A percentile compares a stretch with the other conserved stretches of the same genome.
phyloP scores from a whole-genome alignment of 2,113 vertebrate species.

The Embiotoca jacksoni region DNA sequence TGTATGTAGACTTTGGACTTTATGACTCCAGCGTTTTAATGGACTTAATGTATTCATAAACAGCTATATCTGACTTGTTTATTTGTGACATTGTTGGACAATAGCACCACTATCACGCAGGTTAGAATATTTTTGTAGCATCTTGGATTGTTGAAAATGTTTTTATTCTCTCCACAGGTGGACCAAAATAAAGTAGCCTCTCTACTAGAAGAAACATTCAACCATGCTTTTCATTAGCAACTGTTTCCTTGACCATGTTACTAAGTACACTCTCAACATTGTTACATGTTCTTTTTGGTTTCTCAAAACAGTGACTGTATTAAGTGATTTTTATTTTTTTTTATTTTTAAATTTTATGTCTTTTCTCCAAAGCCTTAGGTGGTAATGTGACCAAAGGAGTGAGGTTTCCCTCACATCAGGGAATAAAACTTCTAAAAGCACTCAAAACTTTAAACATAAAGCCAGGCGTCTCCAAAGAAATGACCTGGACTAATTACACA shows the following conservation, averaged over 20 bases:
- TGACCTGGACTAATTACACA: conserved; percentile 27
- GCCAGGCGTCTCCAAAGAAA: conserved; percentile 32
- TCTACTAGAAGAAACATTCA: conserved; percentile 94
- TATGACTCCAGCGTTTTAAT: not conserved
- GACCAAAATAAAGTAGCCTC: conserved; percentile 92
- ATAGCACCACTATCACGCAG: too few species aligned
- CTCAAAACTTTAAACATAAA: conserved; percentile 8
- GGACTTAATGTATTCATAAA: too few species aligned
- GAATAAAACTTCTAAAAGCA: conserved; percentile 31
- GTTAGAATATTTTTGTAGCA: not conserved
- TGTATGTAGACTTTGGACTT: not conserved
- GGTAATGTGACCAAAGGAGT: conserved; percentile 58
- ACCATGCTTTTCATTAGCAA: conserved; percentile 90
- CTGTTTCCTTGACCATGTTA: conserved; percentile 86
- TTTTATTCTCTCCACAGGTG: conserved; percentile 80
- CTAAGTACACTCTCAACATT: conserved; percentile 59
- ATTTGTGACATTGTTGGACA: too few species aligned
- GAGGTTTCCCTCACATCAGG: conserved; percentile 18
- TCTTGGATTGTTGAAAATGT: conserved; percentile 1
- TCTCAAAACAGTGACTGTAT: conserved; percentile 25
- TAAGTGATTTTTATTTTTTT: not conserved
- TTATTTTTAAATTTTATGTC: not conserved
- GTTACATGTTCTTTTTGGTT: conserved; percentile 42
- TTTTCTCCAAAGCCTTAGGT: conserved; percentile 26
- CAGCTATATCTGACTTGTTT: too few species aligned